Evolutionary conservation across 2,797 vertebrate genomes (phyloP), one percentile per base, ranked within the genome.

Genomic region (Tinamus major): DNA sequence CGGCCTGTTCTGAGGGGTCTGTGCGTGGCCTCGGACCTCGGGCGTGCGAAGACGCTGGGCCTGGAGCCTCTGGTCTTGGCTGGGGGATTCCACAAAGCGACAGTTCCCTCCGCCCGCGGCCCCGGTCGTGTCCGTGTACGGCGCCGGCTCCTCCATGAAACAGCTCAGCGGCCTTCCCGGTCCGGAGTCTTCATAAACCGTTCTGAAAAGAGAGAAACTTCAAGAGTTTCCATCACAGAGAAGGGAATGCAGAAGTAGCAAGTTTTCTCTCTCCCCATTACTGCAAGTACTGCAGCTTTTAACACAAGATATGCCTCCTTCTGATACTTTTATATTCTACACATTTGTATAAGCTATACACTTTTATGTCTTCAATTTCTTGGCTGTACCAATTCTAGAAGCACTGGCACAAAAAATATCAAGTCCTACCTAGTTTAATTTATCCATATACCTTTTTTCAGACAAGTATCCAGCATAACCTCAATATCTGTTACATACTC

Each of bases 91-190:
- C 2, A 98, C 98, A 10, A 98, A 97, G 69, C 98, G 98, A 92
- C 99, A 99, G 97, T 97, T 98, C 42, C 99, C 98, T 5, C 99
- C 99, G 0, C 99, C 99, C 0, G 99, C 98, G 2, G 99, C 99
- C 15, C 99, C 99, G 0, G 99, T 99, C 12, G 98, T 96, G 89
- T 99, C 99, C 1, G 99, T 98, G 79, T 99, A 99, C 0, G 99
- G 99, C 41, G 99, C 98, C 1, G 99, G 99, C 70, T 99, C 99
- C 95, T 99, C 99, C 96, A 99, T 98, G 93, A 99, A 99, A 94
- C 99, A 99, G 96, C 99, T 98, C 75, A 98, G 98, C 0, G 98
- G 98, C 98, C 98, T 95, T 5, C 98, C 98, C 0, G 98, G 98
- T 31, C 98, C 98, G 0, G 98, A 98, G 44, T 98, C 99, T 95